Evolutionary conservation across 2,888 invertebrate genomes (phyloP).

Genomic region (Drosophila aldrichi): DNA sequence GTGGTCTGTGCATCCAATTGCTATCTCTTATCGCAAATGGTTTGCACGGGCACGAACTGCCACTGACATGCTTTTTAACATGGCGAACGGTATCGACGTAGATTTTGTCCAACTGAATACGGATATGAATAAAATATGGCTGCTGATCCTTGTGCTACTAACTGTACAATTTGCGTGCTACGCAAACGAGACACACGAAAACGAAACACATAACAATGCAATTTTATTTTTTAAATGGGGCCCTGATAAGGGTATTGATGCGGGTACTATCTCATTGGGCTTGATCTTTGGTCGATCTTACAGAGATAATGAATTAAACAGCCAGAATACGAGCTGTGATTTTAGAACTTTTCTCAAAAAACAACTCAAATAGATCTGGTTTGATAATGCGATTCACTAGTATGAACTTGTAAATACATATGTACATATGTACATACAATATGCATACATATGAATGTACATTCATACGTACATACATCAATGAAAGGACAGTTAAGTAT

Average conservation of each 20-base stretch:
- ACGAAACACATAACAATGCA: conserved; percentile 28
- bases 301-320: neutral
- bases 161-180: conserved; percentile 40
- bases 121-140: conserved; percentile 60
- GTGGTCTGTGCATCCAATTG: conserved; percentile 51
- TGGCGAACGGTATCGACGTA: conserved; percentile 35
- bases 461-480: no score
- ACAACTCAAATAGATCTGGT: neutral
- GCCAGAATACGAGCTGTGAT: neutral
- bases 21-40: conserved; percentile 26
- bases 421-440: neutral
- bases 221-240: neutral
- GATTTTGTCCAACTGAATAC: conserved; percentile 27
- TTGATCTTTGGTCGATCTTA: neutral
- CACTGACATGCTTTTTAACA: conserved; percentile 22
- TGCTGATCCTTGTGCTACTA: conserved; percentile 40
- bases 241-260: neutral
- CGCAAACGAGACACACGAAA: conserved; percentile 35
- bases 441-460: no score
- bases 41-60: conserved; percentile 48
- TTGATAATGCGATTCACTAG: neutral
- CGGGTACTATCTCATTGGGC: neutral
- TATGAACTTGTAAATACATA: neutral
- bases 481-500: neutral
- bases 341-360: neutral